A percentile compares a stretch with the other conserved stretches of the same genome.
These are phyloP conservation scores for Drosophila chauvacae DNA, from an alignment of 1,140 invertebrate species.

Conservation along the genomic window DNA sequence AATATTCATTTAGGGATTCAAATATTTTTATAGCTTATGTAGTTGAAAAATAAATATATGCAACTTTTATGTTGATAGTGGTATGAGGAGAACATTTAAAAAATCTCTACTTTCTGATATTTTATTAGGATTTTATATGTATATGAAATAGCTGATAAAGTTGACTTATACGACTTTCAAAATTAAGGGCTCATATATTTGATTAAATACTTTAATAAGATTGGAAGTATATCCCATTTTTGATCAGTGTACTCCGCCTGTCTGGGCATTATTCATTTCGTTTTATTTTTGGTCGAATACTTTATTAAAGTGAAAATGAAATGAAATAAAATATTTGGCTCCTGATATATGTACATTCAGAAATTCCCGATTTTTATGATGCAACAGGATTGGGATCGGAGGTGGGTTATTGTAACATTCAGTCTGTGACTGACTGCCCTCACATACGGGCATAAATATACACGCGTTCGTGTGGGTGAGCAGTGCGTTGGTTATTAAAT, in stretches of 20 bases:
- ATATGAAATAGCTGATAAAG: no score
- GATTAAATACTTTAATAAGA: no score
- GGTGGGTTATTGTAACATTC: conserved; percentile 20
- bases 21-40: no score
- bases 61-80: no score
- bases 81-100: no score
- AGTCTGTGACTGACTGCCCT: conserved; percentile 27
- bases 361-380: conserved; percentile 66
- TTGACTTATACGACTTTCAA: no score
- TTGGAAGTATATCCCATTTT: background rate
- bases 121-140: no score
- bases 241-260: background rate
- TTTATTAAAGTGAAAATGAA: conserved; percentile 61
- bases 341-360: conserved; percentile 71
- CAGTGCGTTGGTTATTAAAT: conserved; percentile 80
- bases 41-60: no score
- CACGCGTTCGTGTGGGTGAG: conserved; percentile 1
- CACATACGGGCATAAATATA: background rate
- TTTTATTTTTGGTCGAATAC: conserved; percentile 23
- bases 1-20: no score
- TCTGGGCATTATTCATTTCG: conserved; percentile 11
- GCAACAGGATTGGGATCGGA: conserved; percentile 10
- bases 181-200: no score
- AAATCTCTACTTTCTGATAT: no score
- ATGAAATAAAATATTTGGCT: conserved; percentile 74